A percentile compares a stretch with the other conserved stretches of the same genome.
Evolutionary conservation across 2,888 invertebrate species (phyloP).

Genomic region (Parapristionchus giblindavisi): DNA sequence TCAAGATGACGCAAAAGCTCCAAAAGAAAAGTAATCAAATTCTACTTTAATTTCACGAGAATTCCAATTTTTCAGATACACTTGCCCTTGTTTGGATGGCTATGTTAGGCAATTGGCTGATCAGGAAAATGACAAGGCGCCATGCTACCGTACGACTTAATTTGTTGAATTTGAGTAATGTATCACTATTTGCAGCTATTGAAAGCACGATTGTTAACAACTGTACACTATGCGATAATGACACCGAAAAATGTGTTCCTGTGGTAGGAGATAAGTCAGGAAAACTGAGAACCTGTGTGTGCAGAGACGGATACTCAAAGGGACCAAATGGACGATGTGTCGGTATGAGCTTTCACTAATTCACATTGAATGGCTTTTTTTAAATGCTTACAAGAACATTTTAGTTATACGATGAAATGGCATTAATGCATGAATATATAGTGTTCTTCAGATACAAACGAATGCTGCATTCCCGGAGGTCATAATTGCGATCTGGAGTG

Average conservation of each 20-base stretch:
- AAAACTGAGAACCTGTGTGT: conserved; percentile 15
- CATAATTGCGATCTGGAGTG: conserved; percentile 27
- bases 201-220: conserved; percentile 18
- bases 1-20: conserved; percentile 10
- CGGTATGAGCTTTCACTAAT: background rate
- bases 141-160: conserved; percentile 17
- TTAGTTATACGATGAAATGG: background rate
- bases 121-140: conserved; percentile 20
- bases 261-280: conserved; percentile 25
- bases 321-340: conserved; percentile 24
- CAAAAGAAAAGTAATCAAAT: conserved; percentile 18
- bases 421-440: background rate
- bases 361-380: background rate
- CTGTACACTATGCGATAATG: conserved; percentile 34
- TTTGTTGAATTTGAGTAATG: background rate
- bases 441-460: conserved; percentile 26
- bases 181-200: no score
- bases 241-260: conserved; percentile 10
- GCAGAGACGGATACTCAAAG: conserved; percentile 18
- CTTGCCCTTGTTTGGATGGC: conserved; percentile 20
- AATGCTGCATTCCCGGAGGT: background rate
- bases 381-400: background rate
- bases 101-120: conserved; percentile 33
- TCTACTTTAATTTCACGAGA: no score
- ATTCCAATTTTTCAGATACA: no score